These are phyloP conservation scores for Mormoops blainvillei DNA, from an alignment of 2,113 vertebrate genomes.

Conservation along the genomic window DNA sequence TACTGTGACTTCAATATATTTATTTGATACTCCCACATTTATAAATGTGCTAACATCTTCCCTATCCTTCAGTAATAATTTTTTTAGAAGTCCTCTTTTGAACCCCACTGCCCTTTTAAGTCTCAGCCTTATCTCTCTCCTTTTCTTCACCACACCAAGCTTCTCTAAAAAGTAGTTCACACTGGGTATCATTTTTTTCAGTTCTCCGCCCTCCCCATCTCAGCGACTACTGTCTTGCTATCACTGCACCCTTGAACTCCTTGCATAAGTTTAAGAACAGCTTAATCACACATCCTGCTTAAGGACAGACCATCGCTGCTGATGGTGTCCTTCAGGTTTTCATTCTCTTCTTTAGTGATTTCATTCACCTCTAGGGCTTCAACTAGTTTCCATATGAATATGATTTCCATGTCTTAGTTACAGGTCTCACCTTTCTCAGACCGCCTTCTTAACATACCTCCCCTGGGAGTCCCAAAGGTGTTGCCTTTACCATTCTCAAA, in stretches of 20 bases:
- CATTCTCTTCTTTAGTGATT: neutral
- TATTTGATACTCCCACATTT: neutral
- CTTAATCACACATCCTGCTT: neutral
- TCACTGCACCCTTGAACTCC: neutral
- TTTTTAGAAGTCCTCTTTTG: neutral
- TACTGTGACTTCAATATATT: neutral
- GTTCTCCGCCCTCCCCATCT: neutral
- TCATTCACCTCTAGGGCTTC: neutral
- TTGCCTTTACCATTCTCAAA: slow-evolving; percentile 6
- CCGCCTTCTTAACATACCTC: neutral
- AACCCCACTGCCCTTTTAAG: neutral
- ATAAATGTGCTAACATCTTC: neutral
- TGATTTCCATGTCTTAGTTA: neutral
- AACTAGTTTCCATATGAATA: neutral
- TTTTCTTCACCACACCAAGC: neutral
- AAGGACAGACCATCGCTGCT: neutral
- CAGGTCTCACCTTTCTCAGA: neutral
- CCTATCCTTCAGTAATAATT: neutral
- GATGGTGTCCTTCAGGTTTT: neutral
- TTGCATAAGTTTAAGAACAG: neutral
- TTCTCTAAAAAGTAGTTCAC: neutral
- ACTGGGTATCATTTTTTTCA: neutral
- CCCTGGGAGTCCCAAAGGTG: neutral
- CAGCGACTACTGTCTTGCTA: neutral
- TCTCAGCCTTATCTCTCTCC: neutral